Evolutionary conservation across 2,113 vertebrate species (phyloP).

Genomic region (Leiothrix lutea): DNA sequence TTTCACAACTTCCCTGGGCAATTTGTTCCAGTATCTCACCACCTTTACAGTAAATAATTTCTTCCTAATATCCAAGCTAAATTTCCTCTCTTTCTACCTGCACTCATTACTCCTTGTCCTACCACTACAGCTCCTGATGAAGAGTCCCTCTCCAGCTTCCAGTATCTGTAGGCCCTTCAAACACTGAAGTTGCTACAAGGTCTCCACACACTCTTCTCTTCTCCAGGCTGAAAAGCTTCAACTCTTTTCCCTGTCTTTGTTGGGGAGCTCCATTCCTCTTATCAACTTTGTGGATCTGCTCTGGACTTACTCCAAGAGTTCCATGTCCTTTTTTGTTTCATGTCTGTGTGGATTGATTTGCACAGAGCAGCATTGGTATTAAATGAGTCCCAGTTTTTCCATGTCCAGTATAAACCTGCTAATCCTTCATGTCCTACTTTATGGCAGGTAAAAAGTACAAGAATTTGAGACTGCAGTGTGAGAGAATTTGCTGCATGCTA

Average conservation of each 20-base stretch:
- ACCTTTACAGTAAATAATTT: not conserved
- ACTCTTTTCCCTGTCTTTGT: not conserved
- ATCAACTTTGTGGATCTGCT: not conserved
- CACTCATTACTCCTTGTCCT: not conserved
- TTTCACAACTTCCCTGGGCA: not conserved
- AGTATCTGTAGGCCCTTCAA: not conserved
- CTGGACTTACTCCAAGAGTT: not conserved
- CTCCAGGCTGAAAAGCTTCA: not conserved
- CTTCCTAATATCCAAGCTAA: not conserved
- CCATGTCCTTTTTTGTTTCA: not conserved
- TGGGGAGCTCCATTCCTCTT: not conserved
- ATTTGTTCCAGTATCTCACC: not conserved
- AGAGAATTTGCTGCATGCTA: not conserved
- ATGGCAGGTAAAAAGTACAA: not conserved
- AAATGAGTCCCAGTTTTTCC: not conserved
- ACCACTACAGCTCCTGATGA: not conserved
- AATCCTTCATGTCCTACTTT: not conserved
- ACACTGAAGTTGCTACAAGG: not conserved
- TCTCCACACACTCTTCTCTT: not conserved
- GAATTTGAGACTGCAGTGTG: not conserved
- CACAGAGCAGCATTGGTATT: rapidly evolving
- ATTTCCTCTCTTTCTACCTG: not conserved
- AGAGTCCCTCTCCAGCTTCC: not conserved
- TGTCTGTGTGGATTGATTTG: rapidly evolving
- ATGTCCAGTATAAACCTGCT: not conserved